Conservation (phyloP, 2,113 vertebrate genomes). For the Saimiri boliviensis region DNA sequence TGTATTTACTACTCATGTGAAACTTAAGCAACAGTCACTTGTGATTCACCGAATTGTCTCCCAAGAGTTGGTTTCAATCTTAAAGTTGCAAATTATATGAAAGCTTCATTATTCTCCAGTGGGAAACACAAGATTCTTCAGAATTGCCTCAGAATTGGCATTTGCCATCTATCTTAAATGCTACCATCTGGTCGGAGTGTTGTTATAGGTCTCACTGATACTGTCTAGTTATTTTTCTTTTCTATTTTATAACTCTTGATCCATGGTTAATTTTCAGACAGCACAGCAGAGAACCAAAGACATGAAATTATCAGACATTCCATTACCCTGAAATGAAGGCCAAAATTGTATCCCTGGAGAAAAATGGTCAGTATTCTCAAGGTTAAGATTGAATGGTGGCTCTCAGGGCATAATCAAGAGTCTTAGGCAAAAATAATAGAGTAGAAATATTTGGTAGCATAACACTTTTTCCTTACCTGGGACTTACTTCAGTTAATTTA, state of each 20-base stretch:
- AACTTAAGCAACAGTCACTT: conserved; percentile 80
- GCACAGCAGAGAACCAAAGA: not conserved
- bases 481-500: not conserved
- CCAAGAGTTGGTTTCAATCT: conserved; percentile 74
- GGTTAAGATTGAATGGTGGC: not conserved
- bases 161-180: conserved; percentile 73
- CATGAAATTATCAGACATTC: conserved; percentile 57
- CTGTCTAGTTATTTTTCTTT: conserved; percentile 40
- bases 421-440: not conserved
- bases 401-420: not conserved
- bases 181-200: conserved; percentile 65
- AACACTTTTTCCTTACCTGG: not conserved
- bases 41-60: conserved; percentile 79
- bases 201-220: conserved; percentile 45
- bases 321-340: conserved; percentile 27
- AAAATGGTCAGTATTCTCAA: not conserved
- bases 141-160: conserved; percentile 70
- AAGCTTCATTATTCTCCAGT: conserved; percentile 75
- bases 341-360: not conserved
- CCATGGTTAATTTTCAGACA: conserved; percentile 26
- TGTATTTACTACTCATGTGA: conserved; percentile 82
- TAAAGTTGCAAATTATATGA: conserved; percentile 82
- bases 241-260: conserved; percentile 46
- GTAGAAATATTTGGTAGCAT: not conserved
- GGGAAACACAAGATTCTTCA: conserved; percentile 76